These are phyloP conservation scores for Sabatieria punctata DNA, from an alignment of 2,888 invertebrate genomes.

Conservation along the genomic window DNA sequence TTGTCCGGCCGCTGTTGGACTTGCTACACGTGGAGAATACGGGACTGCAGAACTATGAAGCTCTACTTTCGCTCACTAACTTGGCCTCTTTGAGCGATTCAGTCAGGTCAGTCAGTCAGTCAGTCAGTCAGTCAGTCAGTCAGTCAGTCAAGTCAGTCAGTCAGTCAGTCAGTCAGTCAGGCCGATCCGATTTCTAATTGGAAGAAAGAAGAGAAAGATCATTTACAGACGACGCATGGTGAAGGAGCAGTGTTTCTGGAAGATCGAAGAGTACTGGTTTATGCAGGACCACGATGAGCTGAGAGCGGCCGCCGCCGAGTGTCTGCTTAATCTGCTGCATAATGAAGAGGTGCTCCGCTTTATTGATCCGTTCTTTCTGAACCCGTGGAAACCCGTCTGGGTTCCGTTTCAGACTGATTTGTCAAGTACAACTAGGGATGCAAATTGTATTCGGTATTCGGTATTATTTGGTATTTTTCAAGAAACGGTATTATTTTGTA, in stretches of 20 bases:
- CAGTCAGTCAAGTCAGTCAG: too few species aligned
- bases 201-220: too few species aligned
- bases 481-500: not conserved
- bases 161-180: too few species aligned
- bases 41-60: slow-evolving; percentile 88
- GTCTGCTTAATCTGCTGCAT: slow-evolving; percentile 60
- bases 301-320: slow-evolving; percentile 74
- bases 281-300: slow-evolving; percentile 68
- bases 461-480: too few species aligned
- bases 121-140: too few species aligned
- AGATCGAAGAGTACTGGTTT: slow-evolving; percentile 81
- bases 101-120: slow-evolving; percentile 36
- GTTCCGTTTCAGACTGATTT: too few species aligned
- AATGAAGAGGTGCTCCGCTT: slow-evolving; percentile 40
- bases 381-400: too few species aligned
- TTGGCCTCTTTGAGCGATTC: slow-evolving; percentile 57
- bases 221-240: slow-evolving; percentile 47
- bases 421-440: too few species aligned
- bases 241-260: slow-evolving; percentile 69
- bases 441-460: too few species aligned
- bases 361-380: too few species aligned
- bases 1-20: slow-evolving; percentile 68
- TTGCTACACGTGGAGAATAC: slow-evolving; percentile 66
- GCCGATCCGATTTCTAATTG: too few species aligned
- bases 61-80: slow-evolving; percentile 86